Conservation (phyloP, 37 sponge, comb jelly and placozoan genomes). For the Beroe forskalii region DNA sequence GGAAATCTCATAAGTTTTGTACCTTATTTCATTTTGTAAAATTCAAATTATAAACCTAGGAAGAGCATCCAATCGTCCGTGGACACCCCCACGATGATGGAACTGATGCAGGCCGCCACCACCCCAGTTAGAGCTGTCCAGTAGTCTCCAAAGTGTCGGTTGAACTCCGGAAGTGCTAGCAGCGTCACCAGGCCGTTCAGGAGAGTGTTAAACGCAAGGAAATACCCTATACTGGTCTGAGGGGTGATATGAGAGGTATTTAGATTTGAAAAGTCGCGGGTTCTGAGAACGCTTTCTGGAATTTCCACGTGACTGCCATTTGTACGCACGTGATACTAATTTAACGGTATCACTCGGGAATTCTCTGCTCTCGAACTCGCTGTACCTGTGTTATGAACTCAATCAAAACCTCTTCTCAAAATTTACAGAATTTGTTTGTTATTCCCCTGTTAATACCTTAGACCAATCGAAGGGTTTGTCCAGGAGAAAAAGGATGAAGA, state of each 20-base stretch:
- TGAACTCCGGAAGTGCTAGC: slow-evolving; percentile 74
- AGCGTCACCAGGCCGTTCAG: slow-evolving; percentile 76
- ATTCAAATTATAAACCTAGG: background rate
- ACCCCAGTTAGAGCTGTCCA: slow-evolving; percentile 40
- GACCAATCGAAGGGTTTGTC: slow-evolving; percentile 61
- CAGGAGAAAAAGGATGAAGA: slow-evolving; percentile 59
- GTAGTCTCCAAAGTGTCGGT: slow-evolving; percentile 22
- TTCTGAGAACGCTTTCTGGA: no score
- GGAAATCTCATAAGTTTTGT: no score
- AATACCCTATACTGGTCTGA: slow-evolving; percentile 78
- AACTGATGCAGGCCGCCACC: slow-evolving; percentile 35
- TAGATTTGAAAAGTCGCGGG: no score
- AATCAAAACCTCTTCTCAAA: no score
- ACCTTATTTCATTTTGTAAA: no score
- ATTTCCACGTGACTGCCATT: no score
- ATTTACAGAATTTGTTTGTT: no score
- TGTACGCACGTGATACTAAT: no score
- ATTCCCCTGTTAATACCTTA: no score
- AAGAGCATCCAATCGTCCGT: slow-evolving; percentile 63
- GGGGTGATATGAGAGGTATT: background rate
- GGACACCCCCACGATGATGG: slow-evolving; percentile 40
- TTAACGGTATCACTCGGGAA: no score
- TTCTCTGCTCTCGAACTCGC: no score
- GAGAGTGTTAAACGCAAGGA: slow-evolving; percentile 73
- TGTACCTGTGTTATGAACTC: no score